Evolutionary conservation across 30 jellyfish, hydroid and myxozoan genomes (phyloP), one percentile per base, ranked within the genome.

Genomic region (Aurelia coerulea): DNA sequence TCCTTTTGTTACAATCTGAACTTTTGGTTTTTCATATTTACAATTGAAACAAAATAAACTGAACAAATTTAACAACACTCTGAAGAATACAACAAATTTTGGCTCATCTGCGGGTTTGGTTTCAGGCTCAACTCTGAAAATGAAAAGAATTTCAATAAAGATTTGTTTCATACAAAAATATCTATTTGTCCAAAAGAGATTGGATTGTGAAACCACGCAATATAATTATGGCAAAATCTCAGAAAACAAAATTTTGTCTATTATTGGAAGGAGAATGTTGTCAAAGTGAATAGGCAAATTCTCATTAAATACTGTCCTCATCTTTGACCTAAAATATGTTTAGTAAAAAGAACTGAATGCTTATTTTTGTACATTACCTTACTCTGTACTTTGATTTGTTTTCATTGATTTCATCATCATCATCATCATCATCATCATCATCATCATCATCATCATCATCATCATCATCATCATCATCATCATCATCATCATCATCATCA

Each of bases 1-100:
- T 35, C 85, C 85, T 15, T 46, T 74, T 52, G 85, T 53, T 46
- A 56, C 34, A 73, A 74, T 50, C 52, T 74, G 50, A n/a, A 74
- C 85, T 50, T 50, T 52, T 4, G 85, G 85, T 56, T 56, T 50
- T 31, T 52, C 72, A 5, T 74, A 34, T 74, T 74, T 74, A 34
- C 72, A 74, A 41, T 46, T 17, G 39, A 74, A 74, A 74, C 85
- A 74, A 54, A 49, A 49, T 19, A 74, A 41, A 34, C 72, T 74
- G 33, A 74, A 74, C 52, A 74, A 19, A 37, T 74, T 12, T 53
- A 74, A 41, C 8, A 74, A 71, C 75, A 74, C 52, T 37, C 72
- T 23, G 50, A 19, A 74, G 72, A 74, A 74, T 18, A 74, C 70
- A 50, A 74, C 4, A 8, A 39, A 39, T 39, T 39, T 39, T 39